phyloP scores from a whole-genome alignment of 2,113 vertebrate species.

The Menidia beryllina region DNA sequence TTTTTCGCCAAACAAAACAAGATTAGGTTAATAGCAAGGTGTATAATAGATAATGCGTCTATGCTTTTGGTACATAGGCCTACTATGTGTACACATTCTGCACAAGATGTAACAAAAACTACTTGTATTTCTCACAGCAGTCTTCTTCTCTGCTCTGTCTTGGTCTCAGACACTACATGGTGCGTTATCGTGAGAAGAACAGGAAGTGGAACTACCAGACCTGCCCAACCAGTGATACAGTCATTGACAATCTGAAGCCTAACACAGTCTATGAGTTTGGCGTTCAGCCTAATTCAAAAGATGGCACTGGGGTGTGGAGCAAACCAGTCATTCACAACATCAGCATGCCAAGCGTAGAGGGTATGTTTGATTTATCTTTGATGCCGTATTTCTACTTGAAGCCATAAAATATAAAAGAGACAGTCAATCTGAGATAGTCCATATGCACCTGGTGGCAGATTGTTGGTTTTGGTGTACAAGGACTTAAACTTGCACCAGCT shows the following conservation, averaged over 20 bases:
- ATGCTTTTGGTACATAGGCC: too few species aligned
- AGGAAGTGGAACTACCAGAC: conserved; percentile 95
- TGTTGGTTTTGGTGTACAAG: too few species aligned
- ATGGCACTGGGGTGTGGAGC: conserved; percentile 87
- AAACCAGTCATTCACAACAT: conserved; percentile 88
- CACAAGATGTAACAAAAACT: too few species aligned
- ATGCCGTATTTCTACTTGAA: not conserved
- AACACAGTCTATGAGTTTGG: conserved; percentile 92
- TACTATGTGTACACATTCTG: too few species aligned
- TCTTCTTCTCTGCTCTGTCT: conserved; percentile 21
- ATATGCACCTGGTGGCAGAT: too few species aligned
- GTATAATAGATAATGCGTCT: too few species aligned
- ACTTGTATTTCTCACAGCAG: too few species aligned
- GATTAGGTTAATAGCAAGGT: too few species aligned
- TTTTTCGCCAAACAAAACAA: too few species aligned
- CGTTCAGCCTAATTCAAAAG: conserved; percentile 88
- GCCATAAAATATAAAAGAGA: too few species aligned
- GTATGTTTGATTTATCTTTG: conserved; percentile 37
- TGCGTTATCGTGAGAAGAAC: conserved; percentile 94
- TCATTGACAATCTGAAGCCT: conserved; percentile 93
- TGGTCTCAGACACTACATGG: conserved; percentile 88
- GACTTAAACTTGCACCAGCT: not conserved
- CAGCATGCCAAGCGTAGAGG: conserved; percentile 29
- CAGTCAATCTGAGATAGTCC: too few species aligned
- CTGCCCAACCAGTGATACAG: conserved; percentile 92